phyloP scores from a whole-genome alignment of 2,888 invertebrate genomes.

The Lasioglossum vierecki region DNA sequence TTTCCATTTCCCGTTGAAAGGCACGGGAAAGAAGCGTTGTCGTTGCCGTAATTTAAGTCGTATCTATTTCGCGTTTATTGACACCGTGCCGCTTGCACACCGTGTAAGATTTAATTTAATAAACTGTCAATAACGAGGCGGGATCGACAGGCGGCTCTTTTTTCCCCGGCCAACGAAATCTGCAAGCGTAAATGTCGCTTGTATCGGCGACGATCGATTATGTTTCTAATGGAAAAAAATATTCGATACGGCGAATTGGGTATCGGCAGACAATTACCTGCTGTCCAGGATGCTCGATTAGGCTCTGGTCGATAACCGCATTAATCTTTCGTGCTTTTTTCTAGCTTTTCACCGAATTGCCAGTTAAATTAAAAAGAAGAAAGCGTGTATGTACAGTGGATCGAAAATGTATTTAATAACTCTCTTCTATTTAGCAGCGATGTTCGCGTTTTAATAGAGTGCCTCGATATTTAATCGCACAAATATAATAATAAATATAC shows the following conservation, averaged over 20 bases:
- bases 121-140: constrained; percentile 56
- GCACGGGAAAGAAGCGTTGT: constrained; percentile 34
- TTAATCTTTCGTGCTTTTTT: not conserved
- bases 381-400: no score
- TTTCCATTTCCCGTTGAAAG: constrained; percentile 38
- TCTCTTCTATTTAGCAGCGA: no score
- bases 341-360: not conserved
- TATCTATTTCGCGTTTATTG: constrained; percentile 59
- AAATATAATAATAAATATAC: constrained; percentile 47
- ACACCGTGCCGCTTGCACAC: constrained; percentile 47
- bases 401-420: no score
- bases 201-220: constrained; percentile 35
- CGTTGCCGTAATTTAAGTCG: constrained; percentile 45
- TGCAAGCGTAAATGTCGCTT: constrained; percentile 22
- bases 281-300: not conserved
- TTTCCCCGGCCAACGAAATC: constrained; percentile 7
- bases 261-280: constrained; percentile 39
- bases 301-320: constrained; percentile 2
- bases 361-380: not conserved
- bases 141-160: constrained; percentile 41
- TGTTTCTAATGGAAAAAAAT: constrained; percentile 44
- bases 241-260: constrained; percentile 35
- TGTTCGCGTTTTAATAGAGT: not conserved
- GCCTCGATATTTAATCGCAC: constrained; percentile 35
- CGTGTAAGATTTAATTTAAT: constrained; percentile 62